A percentile compares a stretch with the other conserved stretches of the same genome.
Evolutionary conservation across 2,113 vertebrate species (phyloP).

Genomic region (Trichomycterus rosablanca): DNA sequence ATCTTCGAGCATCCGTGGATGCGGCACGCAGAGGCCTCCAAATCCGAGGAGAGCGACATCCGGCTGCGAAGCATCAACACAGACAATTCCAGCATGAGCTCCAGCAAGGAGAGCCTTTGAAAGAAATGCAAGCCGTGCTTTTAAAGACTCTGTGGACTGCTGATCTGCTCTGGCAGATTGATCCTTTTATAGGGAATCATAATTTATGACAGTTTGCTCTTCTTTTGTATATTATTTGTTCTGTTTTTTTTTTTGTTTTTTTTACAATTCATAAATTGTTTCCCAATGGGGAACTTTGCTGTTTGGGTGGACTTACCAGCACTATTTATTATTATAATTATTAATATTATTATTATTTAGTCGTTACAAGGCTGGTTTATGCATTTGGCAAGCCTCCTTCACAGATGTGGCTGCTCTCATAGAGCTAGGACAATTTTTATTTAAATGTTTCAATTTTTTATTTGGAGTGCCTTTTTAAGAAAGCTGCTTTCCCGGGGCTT

Average conservation of each 20-base stretch:
- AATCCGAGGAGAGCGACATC: conserved; percentile 81
- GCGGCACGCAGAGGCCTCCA: conserved; percentile 72
- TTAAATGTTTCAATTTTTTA: conserved; percentile 73
- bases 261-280: conserved; percentile 54
- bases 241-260: conserved; percentile 67
- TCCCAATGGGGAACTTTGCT: conserved; percentile 71
- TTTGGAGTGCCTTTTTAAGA: conserved; percentile 98
- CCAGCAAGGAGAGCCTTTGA: conserved; percentile 96
- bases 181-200: conserved; percentile 68
- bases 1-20: conserved; percentile 93
- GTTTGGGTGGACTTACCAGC: conserved; percentile 80
- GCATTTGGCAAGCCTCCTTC: conserved; percentile 79
- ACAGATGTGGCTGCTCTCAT: conserved; percentile 84
- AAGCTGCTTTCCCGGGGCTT: conserved; percentile 84
- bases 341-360: conserved; percentile 48
- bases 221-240: conserved; percentile 64
- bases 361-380: conserved; percentile 77
- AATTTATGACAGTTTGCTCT: conserved; percentile 72
- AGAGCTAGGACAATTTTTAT: conserved; percentile 79
- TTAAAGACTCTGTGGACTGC: conserved; percentile 59
- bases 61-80: conserved; percentile 80
- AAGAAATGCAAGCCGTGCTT: conserved; percentile 45
- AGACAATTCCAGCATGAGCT: conserved; percentile 89
- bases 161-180: conserved; percentile 54
- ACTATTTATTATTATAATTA: conserved; percentile 64